phyloP scores from a whole-genome alignment of 2,797 vertebrate genomes.

The Columba guinea region DNA sequence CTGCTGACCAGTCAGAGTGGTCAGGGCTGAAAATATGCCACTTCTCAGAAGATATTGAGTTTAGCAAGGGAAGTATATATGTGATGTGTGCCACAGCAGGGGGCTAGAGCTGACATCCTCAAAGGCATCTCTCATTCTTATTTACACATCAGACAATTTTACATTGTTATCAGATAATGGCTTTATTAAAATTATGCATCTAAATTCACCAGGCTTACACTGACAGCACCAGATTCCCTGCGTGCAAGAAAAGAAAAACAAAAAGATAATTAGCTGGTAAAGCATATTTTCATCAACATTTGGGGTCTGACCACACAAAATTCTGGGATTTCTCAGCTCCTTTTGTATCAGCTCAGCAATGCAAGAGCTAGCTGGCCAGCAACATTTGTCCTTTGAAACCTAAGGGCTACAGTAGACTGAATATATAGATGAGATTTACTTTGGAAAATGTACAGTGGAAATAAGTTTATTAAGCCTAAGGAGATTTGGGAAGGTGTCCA shows the following conservation, averaged over 20 bases:
- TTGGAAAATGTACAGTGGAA: not conserved
- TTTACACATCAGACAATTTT: slow-evolving; percentile 56
- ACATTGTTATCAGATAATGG: slow-evolving; percentile 46
- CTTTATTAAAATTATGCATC: slow-evolving; percentile 40
- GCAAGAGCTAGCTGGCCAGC: not conserved
- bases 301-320: not conserved
- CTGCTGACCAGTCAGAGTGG: not conserved
- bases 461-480: not conserved
- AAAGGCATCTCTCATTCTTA: slow-evolving; percentile 51
- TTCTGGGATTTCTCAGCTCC: not conserved
- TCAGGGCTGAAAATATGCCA: not conserved
- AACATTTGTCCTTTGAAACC: not conserved
- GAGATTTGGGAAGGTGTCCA: not conserved
- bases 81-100: slow-evolving; percentile 42
- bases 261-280: not conserved
- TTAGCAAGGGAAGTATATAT: not conserved
- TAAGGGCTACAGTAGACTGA: not conserved
- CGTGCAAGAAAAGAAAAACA: not conserved
- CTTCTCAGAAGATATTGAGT: not conserved
- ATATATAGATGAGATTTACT: not conserved
- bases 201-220: slow-evolving; percentile 5
- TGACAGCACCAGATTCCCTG: not conserved
- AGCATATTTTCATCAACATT: not conserved
- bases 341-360: not conserved
- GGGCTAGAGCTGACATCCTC: slow-evolving; percentile 39